Evolutionary conservation across 2,113 vertebrate genomes (phyloP).

Genomic region (Corvus moneduloides): DNA sequence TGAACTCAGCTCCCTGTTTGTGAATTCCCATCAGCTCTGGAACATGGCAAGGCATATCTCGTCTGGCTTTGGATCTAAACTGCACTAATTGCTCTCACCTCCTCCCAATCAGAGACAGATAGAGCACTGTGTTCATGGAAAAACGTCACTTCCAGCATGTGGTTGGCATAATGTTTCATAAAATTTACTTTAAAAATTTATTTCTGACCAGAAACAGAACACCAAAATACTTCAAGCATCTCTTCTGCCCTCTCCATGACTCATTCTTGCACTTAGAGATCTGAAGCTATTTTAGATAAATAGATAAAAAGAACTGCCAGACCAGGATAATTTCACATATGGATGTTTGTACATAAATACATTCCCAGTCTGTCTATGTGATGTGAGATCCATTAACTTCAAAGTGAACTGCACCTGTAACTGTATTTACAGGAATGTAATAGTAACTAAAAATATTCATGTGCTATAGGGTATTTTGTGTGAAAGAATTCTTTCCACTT

Average conservation of each 20-base stretch:
- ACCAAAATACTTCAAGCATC: not conserved
- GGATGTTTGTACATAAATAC: not conserved
- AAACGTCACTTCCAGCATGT: not conserved
- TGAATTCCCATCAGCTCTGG: not conserved
- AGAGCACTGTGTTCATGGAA: not conserved
- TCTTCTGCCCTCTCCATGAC: not conserved
- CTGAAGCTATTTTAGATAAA: not conserved
- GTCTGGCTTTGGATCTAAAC: not conserved
- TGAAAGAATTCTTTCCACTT: not conserved
- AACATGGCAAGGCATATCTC: not conserved
- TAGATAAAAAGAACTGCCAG: not conserved
- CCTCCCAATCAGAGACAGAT: not conserved
- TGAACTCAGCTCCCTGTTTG: not conserved
- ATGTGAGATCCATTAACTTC: not conserved
- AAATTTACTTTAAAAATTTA: not conserved
- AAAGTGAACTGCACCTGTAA: not conserved
- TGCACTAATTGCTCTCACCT: not conserved
- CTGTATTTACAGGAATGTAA: not conserved
- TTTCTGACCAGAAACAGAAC: not conserved
- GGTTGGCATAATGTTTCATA: not conserved
- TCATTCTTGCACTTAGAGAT: not conserved
- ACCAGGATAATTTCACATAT: not conserved
- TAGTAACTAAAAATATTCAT: not conserved
- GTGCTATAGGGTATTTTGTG: not conserved
- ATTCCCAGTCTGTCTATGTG: not conserved